Percentiles rank a stretch among this genome's conserved stretches.
Evolutionary conservation across 2,888 invertebrate genomes (phyloP).

Genomic region (Parthenolecanium corni): DNA sequence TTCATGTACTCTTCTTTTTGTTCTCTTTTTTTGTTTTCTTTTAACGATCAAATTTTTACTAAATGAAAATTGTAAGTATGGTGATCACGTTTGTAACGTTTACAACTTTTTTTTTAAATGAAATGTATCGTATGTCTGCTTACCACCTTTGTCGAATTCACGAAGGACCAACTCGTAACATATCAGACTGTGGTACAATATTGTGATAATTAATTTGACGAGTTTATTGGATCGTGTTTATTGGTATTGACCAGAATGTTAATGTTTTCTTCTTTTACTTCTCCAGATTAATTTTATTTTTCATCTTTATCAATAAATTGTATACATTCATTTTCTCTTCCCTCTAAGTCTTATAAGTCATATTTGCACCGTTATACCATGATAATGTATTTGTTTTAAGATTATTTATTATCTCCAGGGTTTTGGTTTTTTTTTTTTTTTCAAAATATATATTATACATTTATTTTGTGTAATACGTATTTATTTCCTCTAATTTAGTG

Average conservation of each 20-base stretch:
- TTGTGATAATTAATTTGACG: conserved; percentile 9
- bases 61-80: not conserved
- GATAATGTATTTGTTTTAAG: conserved; percentile 13
- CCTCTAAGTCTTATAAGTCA: conserved; percentile 1
- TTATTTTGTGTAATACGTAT: conserved; percentile 17
- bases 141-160: not conserved
- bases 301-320: conserved; percentile 6
- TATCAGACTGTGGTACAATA: conserved; percentile 26
- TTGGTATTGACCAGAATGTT: not conserved
- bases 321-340: not conserved
- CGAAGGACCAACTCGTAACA: conserved; percentile 21
- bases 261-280: not conserved
- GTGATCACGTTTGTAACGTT: not conserved
- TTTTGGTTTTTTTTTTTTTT: conserved; percentile 24
- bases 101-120: not conserved
- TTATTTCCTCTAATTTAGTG: conserved; percentile 25
- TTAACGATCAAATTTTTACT: not conserved
- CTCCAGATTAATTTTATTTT: not conserved
- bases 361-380: conserved; percentile 26
- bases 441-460: not conserved
- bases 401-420: conserved; percentile 22
- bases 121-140: not conserved
- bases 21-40: not conserved
- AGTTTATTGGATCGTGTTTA: not conserved
- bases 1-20: conserved; percentile 3